Conservation (phyloP, 2,113 vertebrate genomes). For the Megaptera novaeangliae region DNA sequence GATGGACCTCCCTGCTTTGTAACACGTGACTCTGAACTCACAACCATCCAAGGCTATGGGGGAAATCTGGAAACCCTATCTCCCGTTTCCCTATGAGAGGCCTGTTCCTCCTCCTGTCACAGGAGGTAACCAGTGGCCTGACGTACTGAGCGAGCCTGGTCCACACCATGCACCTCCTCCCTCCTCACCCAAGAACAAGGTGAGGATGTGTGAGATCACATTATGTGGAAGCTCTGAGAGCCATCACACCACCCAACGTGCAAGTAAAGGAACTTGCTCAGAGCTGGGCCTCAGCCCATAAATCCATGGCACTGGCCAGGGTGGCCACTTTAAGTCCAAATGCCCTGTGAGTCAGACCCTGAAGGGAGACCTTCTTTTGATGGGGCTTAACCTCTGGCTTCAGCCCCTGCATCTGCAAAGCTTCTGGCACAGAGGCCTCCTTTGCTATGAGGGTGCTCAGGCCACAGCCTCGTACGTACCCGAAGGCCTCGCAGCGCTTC, state of each 20-base stretch:
- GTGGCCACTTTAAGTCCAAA: neutral
- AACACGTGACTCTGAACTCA: neutral
- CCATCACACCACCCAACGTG: fast-evolving
- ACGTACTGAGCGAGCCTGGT: neutral
- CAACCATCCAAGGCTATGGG: neutral
- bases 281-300: neutral
- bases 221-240: neutral
- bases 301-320: neutral
- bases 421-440: neutral
- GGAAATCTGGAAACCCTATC: neutral
- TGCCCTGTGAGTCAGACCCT: neutral
- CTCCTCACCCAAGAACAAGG: neutral
- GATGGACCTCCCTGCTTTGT: neutral
- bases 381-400: neutral
- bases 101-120: neutral
- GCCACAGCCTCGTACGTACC: slow-evolving; percentile 78
- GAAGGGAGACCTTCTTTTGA: neutral
- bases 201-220: fast-evolving
- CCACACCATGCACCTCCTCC: neutral
- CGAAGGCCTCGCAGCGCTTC: slow-evolving; percentile 95
- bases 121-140: too few species aligned
- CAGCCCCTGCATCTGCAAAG: neutral
- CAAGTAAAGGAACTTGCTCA: neutral
- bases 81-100: neutral
- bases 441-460: fast-evolving